Evolutionary conservation across 1,140 invertebrate species (phyloP), one percentile per base, ranked within the genome.

Genomic region (Portunus trituberculatus): DNA sequence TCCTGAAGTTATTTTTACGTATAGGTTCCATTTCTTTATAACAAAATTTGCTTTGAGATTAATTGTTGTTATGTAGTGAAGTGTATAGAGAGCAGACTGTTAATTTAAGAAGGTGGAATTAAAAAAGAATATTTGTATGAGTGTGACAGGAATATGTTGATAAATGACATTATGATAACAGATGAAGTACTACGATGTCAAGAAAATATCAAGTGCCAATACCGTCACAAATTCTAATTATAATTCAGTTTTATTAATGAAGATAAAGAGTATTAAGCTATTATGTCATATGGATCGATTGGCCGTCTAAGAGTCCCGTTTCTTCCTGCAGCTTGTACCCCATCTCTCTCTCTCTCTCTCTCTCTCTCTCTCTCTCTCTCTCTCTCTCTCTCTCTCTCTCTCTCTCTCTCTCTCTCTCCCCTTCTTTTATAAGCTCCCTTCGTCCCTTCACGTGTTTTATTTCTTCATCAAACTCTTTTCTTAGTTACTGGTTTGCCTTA

Each of bases 281-380:
- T n/a, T 4, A 83, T 83, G 29, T 83, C 25, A n/a, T 25, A 29
- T n/a, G 3, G 4, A 6, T 83, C 29, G 76, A 83, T 83, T 83
- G 4, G 25, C 25, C 29, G 14, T 83, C 25, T 25, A 83, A 3
- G 4, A 6, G 25, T 10, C 29, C 76, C 29, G 6, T 83, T 3
- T 10, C 76, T 83, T 29, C 29, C 12, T 83, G 25, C 14, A 25
- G 4, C 12, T 14, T 10, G 6, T 29, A 6, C 76, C 14, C 76
- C 29, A 25, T 86, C 83, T 86, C 83, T 86, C 83, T 86, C n/a
- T 84, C 83, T 84, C 83, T 84, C 83, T 84, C 83, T 84, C 83
- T 84, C 83, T 84, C 83, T 84, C 83, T 84, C 1, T 6, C 83
- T 84, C 83, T 84, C 83, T 84, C 83, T 84, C 83, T 84, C 83